phyloP scores from a whole-genome alignment of 1,140 invertebrate species.

The Colletes latitarsis region DNA sequence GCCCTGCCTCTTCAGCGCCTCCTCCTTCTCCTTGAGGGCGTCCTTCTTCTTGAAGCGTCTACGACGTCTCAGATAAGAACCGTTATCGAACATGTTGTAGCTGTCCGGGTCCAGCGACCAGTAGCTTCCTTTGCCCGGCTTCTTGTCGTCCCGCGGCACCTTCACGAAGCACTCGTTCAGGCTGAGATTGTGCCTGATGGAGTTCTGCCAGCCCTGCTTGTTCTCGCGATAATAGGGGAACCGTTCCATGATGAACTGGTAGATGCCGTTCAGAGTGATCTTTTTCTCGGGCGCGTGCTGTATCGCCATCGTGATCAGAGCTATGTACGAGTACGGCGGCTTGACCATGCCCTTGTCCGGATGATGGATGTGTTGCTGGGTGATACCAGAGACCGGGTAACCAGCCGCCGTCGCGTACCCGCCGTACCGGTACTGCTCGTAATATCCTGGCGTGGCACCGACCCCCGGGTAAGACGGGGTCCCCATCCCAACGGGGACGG shows the following conservation, averaged over 20 bases:
- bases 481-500: conserved; percentile 77
- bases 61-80: conserved; percentile 94
- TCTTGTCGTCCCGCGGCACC: conserved; percentile 94
- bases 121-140: conserved; percentile 97
- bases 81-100: conserved; percentile 99
- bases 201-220: conserved; percentile 98
- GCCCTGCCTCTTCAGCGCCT: conserved; percentile 90
- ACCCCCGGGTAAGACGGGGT: conserved; percentile 75
- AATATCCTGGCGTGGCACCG: conserved; percentile 75
- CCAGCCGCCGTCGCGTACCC: conserved; percentile 80
- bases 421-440: conserved; percentile 81
- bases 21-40: conserved; percentile 92
- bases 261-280: conserved; percentile 98
- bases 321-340: conserved; percentile 99
- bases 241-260: conserved; percentile 98
- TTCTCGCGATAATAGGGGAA: conserved; percentile 99
- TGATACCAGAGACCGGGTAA: conserved; percentile 80
- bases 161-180: conserved; percentile 99
- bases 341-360: conserved; percentile 94
- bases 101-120: conserved; percentile 98
- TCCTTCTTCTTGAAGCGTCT: conserved; percentile 98
- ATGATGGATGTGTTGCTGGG: conserved; percentile 85
- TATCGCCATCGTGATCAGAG: conserved; percentile 99
- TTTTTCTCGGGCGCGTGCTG: conserved; percentile 95
- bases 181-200: conserved; percentile 97